Base-by-base conservation (phyloP, 1,140 invertebrate species). In the Homalodisca vitripennis region DNA sequence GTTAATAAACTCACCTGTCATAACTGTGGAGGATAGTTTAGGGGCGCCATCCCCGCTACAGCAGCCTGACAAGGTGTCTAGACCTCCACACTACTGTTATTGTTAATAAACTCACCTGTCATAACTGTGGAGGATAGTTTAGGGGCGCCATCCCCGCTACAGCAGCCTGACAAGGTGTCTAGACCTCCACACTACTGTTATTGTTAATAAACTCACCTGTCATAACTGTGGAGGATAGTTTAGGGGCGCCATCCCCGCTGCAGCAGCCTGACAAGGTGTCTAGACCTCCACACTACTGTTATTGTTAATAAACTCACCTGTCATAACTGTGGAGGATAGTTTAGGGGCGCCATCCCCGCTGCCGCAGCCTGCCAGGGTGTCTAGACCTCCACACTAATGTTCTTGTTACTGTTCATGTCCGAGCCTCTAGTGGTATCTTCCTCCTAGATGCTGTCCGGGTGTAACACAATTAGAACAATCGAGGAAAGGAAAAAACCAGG, bases 81-180 rank as follows among this genome's bases (percentile, higher is more conserved):
- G n/a, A n/a, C n/a, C n/a, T n/a, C n/a, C n/a, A n/a, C n/a, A n/a
- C n/a, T n/a, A n/a, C n/a, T n/a, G n/a, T n/a, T n/a, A n/a, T n/a
- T n/a, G n/a, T n/a, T n/a, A n/a, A n/a, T n/a, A n/a, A n/a, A 53
- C 48, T 20, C 22, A 53, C 48, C 48, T 53, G 48, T 53, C 48
- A 53, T 53, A 20, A 53, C 22, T 6, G 48, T 14, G 22, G 48
- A 53, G 22, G 48, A 14, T 12, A 53, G 48, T 20, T n/a, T n/a
- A n/a, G 22, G 13, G 3, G 48, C 10, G 6, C 48, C 48, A 53
- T 53, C 22, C 10, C 22, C 48, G 22, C 13, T n/a, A 22, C 48
- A 3, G 20, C 12, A 22, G 22, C 12, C 48, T 13, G 48, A 6
- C 48, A 53, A 20, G 48, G 22, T 53, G 48, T 6, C 22, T 6